phyloP scores from a whole-genome alignment of 35 echinoderm and acorn worm species.

The Anneissia japonica region DNA sequence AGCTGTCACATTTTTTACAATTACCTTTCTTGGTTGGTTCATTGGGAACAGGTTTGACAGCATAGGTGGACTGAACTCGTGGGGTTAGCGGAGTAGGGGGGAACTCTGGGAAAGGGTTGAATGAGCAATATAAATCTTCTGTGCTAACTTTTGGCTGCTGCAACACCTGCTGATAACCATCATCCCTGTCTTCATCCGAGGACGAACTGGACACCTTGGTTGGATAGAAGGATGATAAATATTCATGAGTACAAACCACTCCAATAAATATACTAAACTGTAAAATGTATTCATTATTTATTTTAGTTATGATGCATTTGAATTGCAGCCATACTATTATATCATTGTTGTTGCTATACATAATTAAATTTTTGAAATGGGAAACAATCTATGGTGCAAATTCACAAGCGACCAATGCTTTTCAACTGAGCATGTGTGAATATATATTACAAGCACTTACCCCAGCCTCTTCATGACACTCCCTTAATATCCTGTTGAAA shows the following conservation, averaged over 20 bases:
- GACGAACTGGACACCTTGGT: neutral
- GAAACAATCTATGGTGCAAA: too few relatives aligned
- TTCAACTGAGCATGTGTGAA: too few relatives aligned
- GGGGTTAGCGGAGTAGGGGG: neutral
- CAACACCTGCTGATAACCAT: neutral
- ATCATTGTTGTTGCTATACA: too few relatives aligned
- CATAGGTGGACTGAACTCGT: neutral
- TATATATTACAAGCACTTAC: neutral
- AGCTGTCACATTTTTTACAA: too few relatives aligned
- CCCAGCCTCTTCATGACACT: neutral
- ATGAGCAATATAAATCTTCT: neutral
- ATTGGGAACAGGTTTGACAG: neutral
- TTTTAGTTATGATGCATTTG: too few relatives aligned
- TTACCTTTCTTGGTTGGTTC: neutral
- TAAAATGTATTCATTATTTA: too few relatives aligned
- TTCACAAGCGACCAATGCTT: too few relatives aligned
- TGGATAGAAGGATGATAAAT: too few relatives aligned
- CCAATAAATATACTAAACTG: too few relatives aligned
- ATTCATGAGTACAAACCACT: too few relatives aligned
- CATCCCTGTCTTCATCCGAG: neutral
- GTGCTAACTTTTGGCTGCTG: neutral
- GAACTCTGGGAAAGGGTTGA: neutral
- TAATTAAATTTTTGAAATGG: too few relatives aligned
- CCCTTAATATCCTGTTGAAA: neutral
- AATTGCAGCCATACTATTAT: too few relatives aligned